These are phyloP conservation scores for Ardeotis arabs DNA, from an alignment of 2,113 vertebrate genomes.

Conservation along the genomic window DNA sequence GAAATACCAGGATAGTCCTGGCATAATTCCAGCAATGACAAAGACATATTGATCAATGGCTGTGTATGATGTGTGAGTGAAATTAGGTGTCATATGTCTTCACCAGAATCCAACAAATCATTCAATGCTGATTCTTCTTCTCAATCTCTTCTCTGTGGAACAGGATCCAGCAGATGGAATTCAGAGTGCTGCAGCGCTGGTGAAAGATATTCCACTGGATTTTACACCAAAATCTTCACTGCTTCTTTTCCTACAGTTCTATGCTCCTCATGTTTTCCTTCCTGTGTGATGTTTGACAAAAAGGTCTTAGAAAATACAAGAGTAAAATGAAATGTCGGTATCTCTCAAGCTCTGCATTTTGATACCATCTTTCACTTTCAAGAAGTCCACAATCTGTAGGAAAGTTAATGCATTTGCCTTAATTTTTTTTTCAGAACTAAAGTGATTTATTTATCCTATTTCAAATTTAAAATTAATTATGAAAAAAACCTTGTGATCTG, in stretches of 20 bases:
- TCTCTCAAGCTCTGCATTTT: neutral
- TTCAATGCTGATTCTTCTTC: neutral
- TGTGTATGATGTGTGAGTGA: neutral
- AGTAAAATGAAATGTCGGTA: neutral
- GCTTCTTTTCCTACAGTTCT: conserved; percentile 1
- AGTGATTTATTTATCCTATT: neutral
- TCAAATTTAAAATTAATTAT: neutral
- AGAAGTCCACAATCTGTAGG: neutral
- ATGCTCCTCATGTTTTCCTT: neutral
- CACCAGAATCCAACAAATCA: conserved; percentile 39
- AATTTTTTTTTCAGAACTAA: neutral
- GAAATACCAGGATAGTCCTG: conserved; percentile 18
- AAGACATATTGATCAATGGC: conserved; percentile 52
- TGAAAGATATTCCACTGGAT: neutral
- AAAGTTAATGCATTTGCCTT: neutral
- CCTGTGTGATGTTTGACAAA: neutral
- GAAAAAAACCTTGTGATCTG: neutral
- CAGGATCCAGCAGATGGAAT: conserved; percentile 9
- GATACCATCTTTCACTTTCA: neutral
- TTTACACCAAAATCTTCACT: neutral
- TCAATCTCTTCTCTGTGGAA: neutral
- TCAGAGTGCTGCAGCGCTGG: neutral
- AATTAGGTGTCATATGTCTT: conserved; percentile 7
- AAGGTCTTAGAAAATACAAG: neutral
- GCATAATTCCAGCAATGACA: neutral